Evolutionary conservation across 1,140 invertebrate species (phyloP).

Genomic region (Nasonia giraulti): DNA sequence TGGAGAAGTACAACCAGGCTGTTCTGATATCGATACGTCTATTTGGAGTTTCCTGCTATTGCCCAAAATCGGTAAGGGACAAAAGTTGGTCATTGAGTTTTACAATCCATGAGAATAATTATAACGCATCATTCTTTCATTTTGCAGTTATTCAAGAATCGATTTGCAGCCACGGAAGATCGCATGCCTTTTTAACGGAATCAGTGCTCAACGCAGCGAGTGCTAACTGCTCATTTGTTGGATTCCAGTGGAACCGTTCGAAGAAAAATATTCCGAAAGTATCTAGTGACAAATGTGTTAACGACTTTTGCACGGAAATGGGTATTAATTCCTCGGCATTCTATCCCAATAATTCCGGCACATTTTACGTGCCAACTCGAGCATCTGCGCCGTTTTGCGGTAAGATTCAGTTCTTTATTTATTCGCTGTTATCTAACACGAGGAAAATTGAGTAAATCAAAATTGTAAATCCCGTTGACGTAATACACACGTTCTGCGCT

Average conservation of each 20-base stretch:
- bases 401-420: not conserved
- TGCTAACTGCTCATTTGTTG: slow-evolving; percentile 74
- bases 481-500: too few relatives aligned
- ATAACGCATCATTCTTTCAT: not conserved
- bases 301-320: slow-evolving; percentile 58
- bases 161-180: slow-evolving; percentile 77
- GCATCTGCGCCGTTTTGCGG: slow-evolving; percentile 50
- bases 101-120: not conserved
- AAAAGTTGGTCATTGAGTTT: not conserved
- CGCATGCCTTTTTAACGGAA: slow-evolving; percentile 77
- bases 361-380: slow-evolving; percentile 53
- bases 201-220: slow-evolving; percentile 68
- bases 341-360: slow-evolving; percentile 41
- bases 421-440: too few relatives aligned
- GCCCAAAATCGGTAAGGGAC: slow-evolving; percentile 65
- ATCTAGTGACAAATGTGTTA: slow-evolving; percentile 54
- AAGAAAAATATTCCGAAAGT: slow-evolving; percentile 55
- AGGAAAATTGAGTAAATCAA: too few relatives aligned
- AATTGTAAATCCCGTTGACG: too few relatives aligned
- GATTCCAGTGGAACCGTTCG: slow-evolving; percentile 74
- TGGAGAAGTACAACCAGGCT: slow-evolving; percentile 77
- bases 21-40: slow-evolving; percentile 64
- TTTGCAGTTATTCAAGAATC: slow-evolving; percentile 72
- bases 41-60: slow-evolving; percentile 66
- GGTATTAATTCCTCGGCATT: slow-evolving; percentile 54